Percentiles rank a stretch among this genome's conserved stretches.
Evolutionary conservation across 1,140 invertebrate genomes (phyloP).

Genomic region (Gonatopus flavifemur): DNA sequence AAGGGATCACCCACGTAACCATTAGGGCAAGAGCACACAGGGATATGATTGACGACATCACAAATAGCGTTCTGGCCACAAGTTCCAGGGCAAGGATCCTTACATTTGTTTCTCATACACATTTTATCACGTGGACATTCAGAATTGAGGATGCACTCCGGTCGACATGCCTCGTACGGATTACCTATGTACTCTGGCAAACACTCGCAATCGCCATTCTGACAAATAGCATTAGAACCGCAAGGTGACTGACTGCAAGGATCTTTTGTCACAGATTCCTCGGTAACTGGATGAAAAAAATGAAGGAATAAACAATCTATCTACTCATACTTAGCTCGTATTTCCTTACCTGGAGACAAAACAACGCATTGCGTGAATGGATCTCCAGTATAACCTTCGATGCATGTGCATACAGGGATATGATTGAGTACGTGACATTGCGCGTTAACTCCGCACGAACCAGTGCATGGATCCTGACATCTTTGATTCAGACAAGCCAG

Average conservation of each 20-base stretch:
- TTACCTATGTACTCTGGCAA: constrained; percentile 74
- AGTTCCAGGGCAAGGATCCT: constrained; percentile 77
- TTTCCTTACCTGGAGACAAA: constrained; percentile 50
- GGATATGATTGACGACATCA: constrained; percentile 81
- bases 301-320: background rate
- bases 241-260: constrained; percentile 80
- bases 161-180: constrained; percentile 77
- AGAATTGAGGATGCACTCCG: constrained; percentile 78
- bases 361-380: constrained; percentile 71
- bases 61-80: constrained; percentile 84
- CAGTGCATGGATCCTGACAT: constrained; percentile 75
- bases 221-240: constrained; percentile 75
- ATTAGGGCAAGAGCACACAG: constrained; percentile 74
- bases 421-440: constrained; percentile 74
- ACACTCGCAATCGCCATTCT: constrained; percentile 70
- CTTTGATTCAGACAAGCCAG: constrained; percentile 72
- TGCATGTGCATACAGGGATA: constrained; percentile 73
- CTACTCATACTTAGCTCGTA: background rate
- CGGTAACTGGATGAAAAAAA: constrained; percentile 39
- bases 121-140: constrained; percentile 80
- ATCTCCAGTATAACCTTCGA: constrained; percentile 73
- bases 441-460: constrained; percentile 74
- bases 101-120: constrained; percentile 79
- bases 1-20: constrained; percentile 82
- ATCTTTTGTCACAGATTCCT: constrained; percentile 55